Base-by-base conservation (phyloP, 1,140 invertebrate species). In the Theocolax elegans region DNA sequence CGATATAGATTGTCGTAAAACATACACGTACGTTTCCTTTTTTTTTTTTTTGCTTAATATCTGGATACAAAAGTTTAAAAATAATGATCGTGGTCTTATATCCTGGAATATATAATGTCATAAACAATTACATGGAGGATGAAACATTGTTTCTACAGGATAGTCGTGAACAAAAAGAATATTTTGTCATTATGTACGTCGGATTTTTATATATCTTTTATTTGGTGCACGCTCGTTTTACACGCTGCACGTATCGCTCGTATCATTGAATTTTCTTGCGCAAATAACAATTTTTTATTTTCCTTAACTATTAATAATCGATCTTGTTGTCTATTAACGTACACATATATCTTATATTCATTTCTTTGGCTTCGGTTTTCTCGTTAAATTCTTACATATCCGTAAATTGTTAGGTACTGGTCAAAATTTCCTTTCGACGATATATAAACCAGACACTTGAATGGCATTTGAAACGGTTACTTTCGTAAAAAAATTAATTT, bases 121-220 rank as follows among this genome's bases (percentile, higher is more conserved):
- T 42, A 4, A 21, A 35, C 4, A 62, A 49, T 3, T 51, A 49
- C 53, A 46, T 38, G 25, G 15, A 58, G 2, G 15, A 48, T 70
- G 35, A 38, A 64, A 64, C 64, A 70, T 70, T 70, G 68, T 71
- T n/a, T n/a, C 51, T 65, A 71, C 31, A 49, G 48, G n/a, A 40
- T 65, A 40, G 17, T 65, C 49, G 25, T 60, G n/a, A n/a, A 60
- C 42, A 53, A 53, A 42, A 53, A 35, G 54, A 68, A 68, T n/a
- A 51, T 53, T 60, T 68, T 29, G 15, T 44, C n/a, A 54, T n/a
- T n/a, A n/a, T n/a, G 29, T 27, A 46, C 1, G 27, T 12, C 25
- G 19, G 25, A 56, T 31, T 42, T 54, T 7, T n/a, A 1, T 38
- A 44, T 35, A 56, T 48, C 42, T 9, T 48, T 38, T 62, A 15